phyloP scores from a whole-genome alignment of 2,797 vertebrate genomes.

The Enteromius paludinosus region DNA sequence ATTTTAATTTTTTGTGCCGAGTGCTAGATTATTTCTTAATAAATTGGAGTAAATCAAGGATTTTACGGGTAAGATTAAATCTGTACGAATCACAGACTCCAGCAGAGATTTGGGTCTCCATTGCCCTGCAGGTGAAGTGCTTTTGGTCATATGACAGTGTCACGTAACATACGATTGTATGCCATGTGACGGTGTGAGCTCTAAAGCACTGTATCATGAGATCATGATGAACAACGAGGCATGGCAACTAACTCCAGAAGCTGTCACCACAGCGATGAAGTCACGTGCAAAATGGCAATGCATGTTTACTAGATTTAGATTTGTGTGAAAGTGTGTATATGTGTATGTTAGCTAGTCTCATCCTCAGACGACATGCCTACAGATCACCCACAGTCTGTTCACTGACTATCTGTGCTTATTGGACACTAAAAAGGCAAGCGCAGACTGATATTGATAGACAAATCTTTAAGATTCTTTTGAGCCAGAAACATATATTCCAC shows the following conservation, averaged over 20 bases:
- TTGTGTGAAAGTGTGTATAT: conserved; percentile 21
- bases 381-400: conserved; percentile 23
- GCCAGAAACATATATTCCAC: neutral
- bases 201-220: conserved; percentile 31
- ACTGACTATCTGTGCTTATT: neutral
- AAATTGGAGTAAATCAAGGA: neutral
- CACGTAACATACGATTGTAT: conserved; percentile 16
- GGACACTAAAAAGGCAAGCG: neutral
- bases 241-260: conserved; percentile 43
- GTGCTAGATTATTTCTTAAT: neutral
- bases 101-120: conserved; percentile 27
- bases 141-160: conserved; percentile 30
- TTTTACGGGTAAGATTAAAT: neutral
- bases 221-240: conserved; percentile 33
- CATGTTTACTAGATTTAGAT: conserved; percentile 46
- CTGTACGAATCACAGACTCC: conserved; percentile 1
- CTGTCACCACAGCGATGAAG: conserved; percentile 31
- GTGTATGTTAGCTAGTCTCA: conserved; percentile 3
- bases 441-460: neutral
- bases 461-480: neutral
- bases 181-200: conserved; percentile 28
- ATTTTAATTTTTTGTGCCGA: neutral
- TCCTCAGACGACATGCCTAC: neutral
- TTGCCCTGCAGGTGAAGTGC: conserved; percentile 24
- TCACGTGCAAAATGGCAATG: conserved; percentile 40